Base-by-base conservation (phyloP, 2,888 invertebrate genomes). In the Atherix ibis region DNA sequence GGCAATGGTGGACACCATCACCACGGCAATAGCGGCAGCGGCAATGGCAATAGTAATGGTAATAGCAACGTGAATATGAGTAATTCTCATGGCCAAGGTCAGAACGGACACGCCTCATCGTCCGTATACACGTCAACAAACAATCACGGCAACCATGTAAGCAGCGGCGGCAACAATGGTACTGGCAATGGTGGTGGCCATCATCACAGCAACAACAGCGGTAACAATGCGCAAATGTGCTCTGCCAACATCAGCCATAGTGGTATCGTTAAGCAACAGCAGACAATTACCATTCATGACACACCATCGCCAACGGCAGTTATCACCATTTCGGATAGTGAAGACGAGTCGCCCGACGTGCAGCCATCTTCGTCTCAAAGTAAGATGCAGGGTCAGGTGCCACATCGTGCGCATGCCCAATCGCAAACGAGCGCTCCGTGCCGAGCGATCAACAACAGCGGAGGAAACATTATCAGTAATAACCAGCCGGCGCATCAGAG, bases 261-360 rank as follows among this genome's bases (percentile, higher is more conserved):
- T 36, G 45, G 48, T 16, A 47, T 50, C 38, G 50, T 58, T 22
- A 58, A 58, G 43, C 56, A 60, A 29, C 78, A 81, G 48, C 89
- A 85, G 53, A 91, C 91, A 12, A 92, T 94, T 53, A 91, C 92
- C 36, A 92, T 94, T 49, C 76, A 87, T 45, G 92, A 92, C 62
- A 89, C 94, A 17, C 94, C 94, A 2, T 91, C 91, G 18, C 92
- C 92, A 3, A 82, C 89, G 28, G 88, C 91, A 36, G 89, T 94
- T 47, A 94, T 95, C 52, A 94, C 92, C 27, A 89, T 91, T 50
- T 87, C 85, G 13, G 94, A 94, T 56, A 91, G 89, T 48, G 92
- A 92, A 54, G 92, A 92, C 53, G 92, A 94, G 50, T 65, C 70
- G 35, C 64, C 66, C 6, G 66, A 60, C 36, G 41, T 48, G n/a